Conservation (phyloP, 2,113 vertebrate species). For the Hydrochoerus hydrochaeris region DNA sequence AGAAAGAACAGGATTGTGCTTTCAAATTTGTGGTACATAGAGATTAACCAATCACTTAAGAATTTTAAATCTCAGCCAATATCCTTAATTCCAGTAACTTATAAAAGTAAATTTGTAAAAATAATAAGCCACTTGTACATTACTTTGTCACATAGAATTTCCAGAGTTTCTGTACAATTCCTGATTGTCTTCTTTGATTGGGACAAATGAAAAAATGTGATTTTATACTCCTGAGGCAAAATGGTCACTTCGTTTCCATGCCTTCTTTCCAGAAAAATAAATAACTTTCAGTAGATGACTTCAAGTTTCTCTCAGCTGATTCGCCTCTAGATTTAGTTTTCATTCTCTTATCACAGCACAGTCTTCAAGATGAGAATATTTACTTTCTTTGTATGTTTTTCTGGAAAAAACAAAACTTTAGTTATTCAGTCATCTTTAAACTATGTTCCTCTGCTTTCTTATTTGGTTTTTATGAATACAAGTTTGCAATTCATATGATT, state of each 20-base stretch:
- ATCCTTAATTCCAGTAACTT: conserved; percentile 36
- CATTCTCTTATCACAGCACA: neutral
- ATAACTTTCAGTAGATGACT: neutral
- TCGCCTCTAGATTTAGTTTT: neutral
- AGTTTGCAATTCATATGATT: neutral
- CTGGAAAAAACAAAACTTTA: neutral
- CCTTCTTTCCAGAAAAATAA: conserved; percentile 4
- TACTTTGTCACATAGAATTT: neutral
- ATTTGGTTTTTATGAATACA: neutral
- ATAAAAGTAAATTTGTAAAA: conserved; percentile 28
- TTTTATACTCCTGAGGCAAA: conserved; percentile 7
- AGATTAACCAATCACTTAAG: conserved; percentile 66
- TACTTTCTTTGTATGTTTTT: neutral
- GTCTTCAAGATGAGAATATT: neutral
- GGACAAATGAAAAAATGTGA: neutral
- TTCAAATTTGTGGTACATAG: conserved; percentile 23
- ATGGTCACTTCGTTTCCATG: conserved; percentile 16
- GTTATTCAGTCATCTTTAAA: neutral
- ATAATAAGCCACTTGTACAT: neutral
- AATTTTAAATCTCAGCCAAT: conserved; percentile 72
- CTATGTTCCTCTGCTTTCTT: neutral
- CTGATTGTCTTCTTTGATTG: conserved; percentile 2
- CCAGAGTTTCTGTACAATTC: neutral
- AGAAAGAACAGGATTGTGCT: conserved; percentile 26
- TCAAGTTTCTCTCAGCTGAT: conserved; percentile 10